Base-by-base conservation (phyloP, 1,140 invertebrate species). In the Marisa cornuarietis region DNA sequence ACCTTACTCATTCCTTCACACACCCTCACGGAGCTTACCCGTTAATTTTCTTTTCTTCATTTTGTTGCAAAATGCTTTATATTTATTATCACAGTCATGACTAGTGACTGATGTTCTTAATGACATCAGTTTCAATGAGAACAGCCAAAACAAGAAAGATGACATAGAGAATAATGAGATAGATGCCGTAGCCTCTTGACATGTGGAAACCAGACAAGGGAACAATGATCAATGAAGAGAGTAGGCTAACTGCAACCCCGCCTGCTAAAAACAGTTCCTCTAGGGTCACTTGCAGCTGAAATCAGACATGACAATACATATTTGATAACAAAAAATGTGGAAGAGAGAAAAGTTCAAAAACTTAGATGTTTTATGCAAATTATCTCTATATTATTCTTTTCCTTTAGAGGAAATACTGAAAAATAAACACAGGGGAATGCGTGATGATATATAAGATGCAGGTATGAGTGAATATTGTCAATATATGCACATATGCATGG, bases 71-170 rank as follows among this genome's bases (percentile, higher is more conserved):
- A 58, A 58, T 18, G 16, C 11, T 58, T 14, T 18, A 58, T 58
- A 18, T 58, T 58, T 58, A 58, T 6, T 58, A 58, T 58, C 11
- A 58, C 54, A 58, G 54, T 14, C 11, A 11, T 14, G 11, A 58
- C 54, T 58, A 83, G 63, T 80, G 71, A 7, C 51, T 24, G 51
- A 71, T 69, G 49, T 80, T 81, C 24, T 79, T 81, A 65, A 89
- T 88, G 68, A 88, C 85, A 26, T 85, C 79, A 24, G 84, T 87
- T 80, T 92, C 92, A 16, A 87, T 86, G 6, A 92, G 80, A 31
- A 92, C 80, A 11, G 90, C 89, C 11, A 91, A 78, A 1, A 90
- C 79, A 0, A 93, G 83, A 83, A 93, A 93, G 20, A 88, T 82
- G 10, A 88, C 83, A 82, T 93, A 93, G 8, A 92, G 71, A 11